Conservation (phyloP, 2,888 invertebrate genomes). For the Pristionchus japonicus region DNA sequence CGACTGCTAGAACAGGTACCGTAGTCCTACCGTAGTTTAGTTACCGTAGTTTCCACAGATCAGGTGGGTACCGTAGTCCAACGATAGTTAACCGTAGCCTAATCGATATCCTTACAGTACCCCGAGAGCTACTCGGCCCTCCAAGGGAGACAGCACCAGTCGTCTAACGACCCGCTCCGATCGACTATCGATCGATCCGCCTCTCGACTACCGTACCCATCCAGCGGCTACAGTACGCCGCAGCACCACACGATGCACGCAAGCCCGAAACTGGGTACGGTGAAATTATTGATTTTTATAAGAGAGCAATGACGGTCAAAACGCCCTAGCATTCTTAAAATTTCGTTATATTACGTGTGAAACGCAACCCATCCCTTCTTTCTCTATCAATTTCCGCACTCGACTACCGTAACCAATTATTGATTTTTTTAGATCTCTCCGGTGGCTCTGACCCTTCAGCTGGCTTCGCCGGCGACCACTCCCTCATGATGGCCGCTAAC, state of each 20-base stretch:
- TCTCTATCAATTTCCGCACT: too few species aligned
- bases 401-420: not conserved
- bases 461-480: constrained; percentile 40
- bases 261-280: constrained; percentile 31
- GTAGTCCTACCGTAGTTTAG: not conserved
- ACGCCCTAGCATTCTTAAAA: too few species aligned
- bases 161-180: not conserved
- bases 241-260: not conserved
- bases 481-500: constrained; percentile 26
- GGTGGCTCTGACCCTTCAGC: not conserved
- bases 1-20: not conserved
- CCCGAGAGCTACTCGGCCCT: constrained; percentile 17
- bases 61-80: not conserved
- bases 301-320: too few species aligned
- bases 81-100: not conserved
- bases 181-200: not conserved
- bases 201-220: constrained; percentile 10
- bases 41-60: not conserved
- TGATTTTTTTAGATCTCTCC: constrained; percentile 8
- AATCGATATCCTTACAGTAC: not conserved
- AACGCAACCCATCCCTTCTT: too few species aligned
- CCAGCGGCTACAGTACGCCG: not conserved
- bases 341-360: too few species aligned
- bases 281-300: not conserved
- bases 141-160: not conserved